Evolutionary conservation across 2,797 vertebrate genomes (phyloP).

Genomic region (Chelonia mydas): DNA sequence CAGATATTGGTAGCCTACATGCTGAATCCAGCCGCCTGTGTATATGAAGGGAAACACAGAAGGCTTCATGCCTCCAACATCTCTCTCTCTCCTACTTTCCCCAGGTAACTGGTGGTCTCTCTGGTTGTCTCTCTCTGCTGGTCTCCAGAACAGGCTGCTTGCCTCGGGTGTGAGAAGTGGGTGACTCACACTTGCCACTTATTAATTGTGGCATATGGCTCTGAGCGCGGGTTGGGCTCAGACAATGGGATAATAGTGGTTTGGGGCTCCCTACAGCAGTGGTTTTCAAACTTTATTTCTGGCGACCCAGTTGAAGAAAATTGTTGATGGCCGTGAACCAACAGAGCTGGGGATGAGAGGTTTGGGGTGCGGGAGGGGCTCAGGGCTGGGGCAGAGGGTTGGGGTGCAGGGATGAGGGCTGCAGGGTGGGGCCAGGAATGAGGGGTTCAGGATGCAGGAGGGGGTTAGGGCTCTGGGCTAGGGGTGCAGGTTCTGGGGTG

Average conservation of each 20-base stretch:
- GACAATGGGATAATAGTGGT: neutral
- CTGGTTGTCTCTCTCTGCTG: neutral
- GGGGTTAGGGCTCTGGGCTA: too few relatives aligned
- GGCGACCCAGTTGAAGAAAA: too few relatives aligned
- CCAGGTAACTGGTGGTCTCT: neutral
- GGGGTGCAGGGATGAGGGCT: too few relatives aligned
- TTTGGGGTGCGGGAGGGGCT: too few relatives aligned
- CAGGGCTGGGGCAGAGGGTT: too few relatives aligned
- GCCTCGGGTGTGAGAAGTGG: neutral
- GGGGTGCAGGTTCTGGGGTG: too few relatives aligned
- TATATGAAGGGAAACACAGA: neutral
- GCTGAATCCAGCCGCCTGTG: neutral
- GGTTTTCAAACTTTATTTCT: too few relatives aligned
- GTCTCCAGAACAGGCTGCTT: neutral
- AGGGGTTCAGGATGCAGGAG: too few relatives aligned
- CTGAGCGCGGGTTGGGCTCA: neutral
- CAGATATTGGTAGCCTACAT: neutral
- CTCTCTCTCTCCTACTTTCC: neutral
- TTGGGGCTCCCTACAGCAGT: neutral
- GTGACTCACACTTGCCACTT: neutral
- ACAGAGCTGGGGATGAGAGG: too few relatives aligned
- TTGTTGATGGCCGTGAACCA: too few relatives aligned
- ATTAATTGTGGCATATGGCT: neutral
- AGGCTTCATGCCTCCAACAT: neutral
- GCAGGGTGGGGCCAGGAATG: too few relatives aligned